These are phyloP conservation scores for Peromyscus nudipes DNA, from an alignment of 2,797 vertebrate genomes.

Conservation along the genomic window DNA sequence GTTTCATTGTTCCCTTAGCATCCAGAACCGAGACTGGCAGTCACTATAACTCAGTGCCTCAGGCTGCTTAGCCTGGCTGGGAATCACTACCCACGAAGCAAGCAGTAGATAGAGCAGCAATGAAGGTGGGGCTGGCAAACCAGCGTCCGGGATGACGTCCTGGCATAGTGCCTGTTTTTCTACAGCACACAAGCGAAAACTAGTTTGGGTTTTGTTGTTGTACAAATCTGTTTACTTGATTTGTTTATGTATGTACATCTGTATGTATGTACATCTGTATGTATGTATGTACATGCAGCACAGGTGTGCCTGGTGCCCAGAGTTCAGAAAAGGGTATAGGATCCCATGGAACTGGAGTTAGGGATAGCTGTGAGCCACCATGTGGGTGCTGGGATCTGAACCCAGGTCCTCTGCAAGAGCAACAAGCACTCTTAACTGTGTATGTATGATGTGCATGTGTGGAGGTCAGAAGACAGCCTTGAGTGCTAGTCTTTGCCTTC, in stretches of 20 bases:
- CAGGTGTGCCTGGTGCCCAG: not conserved
- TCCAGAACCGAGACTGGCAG: not conserved
- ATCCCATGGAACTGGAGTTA: not conserved
- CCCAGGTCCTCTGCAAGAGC: not conserved
- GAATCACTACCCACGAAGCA: not conserved
- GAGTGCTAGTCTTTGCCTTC: not conserved
- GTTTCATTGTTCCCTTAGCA: not conserved
- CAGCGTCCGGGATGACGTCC: not conserved
- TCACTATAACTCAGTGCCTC: not conserved
- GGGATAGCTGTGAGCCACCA: not conserved
- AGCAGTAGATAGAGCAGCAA: not conserved
- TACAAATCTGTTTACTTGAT: not conserved
- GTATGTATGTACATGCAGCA: not conserved
- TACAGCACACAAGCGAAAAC: not conserved
- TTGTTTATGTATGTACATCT: not conserved
- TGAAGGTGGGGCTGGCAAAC: not conserved
- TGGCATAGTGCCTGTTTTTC: not conserved
- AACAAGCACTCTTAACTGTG: not conserved
- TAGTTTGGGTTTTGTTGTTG: not conserved
- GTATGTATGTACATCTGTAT: not conserved
- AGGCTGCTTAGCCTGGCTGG: not conserved
- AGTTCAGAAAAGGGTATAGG: not conserved
- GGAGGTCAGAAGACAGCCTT: not conserved
- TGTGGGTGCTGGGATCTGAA: not conserved
- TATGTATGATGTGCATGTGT: not conserved